Percentiles rank a stretch among this genome's conserved stretches.
These are phyloP conservation scores for Tortrix viridana DNA, from an alignment of 2,888 invertebrate species.

Conservation along the genomic window DNA sequence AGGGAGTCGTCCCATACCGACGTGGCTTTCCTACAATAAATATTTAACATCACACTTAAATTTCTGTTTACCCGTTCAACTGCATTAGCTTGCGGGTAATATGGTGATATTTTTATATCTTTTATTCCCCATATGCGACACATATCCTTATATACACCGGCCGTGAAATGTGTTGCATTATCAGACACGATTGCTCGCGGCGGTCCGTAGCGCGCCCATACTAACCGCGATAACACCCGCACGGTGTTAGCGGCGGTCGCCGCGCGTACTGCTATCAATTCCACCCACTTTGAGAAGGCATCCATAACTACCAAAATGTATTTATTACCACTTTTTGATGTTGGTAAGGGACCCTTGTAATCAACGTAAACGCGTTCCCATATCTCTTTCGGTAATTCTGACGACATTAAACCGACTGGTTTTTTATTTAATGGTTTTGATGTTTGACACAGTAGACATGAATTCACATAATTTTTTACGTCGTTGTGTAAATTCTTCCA, in stretches of 20 bases:
- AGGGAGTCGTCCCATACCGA: constrained; percentile 5
- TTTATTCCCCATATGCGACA: constrained; percentile 17
- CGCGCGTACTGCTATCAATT: constrained; percentile 13
- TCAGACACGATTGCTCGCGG: constrained; percentile 17
- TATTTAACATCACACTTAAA: constrained; percentile 11
- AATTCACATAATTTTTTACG: constrained; percentile 4
- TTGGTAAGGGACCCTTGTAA: constrained; percentile 20
- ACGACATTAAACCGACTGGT: constrained; percentile 2
- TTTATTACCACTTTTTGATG: constrained; percentile 18
- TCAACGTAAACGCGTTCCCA: constrained; percentile 14
- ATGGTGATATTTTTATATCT: constrained; percentile 18
- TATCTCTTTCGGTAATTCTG: neutral
- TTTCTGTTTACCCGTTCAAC: constrained; percentile 21
- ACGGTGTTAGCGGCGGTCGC: constrained; percentile 18
- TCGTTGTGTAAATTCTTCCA: neutral
- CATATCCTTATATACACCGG: constrained; percentile 9
- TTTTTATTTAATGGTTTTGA: constrained; percentile 12
- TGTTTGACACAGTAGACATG: constrained; percentile 9
- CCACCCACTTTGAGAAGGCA: constrained; percentile 20
- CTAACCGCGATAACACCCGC: constrained; percentile 5
- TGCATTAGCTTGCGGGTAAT: constrained; percentile 18
- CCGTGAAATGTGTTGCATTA: constrained; percentile 28
- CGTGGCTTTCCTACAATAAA: constrained; percentile 7
- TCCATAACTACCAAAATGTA: constrained; percentile 20
- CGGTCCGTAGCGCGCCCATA: constrained; percentile 20